These are phyloP conservation scores for Graphium colonna DNA, from an alignment of 2,888 invertebrate species.

Conservation along the genomic window DNA sequence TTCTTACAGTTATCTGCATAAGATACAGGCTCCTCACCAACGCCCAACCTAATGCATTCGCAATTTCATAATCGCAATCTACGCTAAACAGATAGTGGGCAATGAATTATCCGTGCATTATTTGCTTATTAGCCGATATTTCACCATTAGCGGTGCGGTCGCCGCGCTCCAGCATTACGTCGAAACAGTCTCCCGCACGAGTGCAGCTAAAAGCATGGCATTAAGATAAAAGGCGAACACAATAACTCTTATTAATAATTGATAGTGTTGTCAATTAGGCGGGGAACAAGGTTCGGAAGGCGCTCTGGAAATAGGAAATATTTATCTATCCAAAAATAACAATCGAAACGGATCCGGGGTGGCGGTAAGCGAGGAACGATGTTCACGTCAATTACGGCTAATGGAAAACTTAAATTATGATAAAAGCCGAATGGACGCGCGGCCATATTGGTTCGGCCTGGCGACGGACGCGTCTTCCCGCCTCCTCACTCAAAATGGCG, in stretches of 20 bases:
- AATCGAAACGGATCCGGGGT: constrained; percentile 60
- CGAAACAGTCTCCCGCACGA: constrained; percentile 67
- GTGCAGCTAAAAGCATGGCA: constrained; percentile 68
- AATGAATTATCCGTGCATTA: constrained; percentile 63
- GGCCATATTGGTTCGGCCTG: constrained; percentile 39
- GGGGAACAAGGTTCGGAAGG: constrained; percentile 54
- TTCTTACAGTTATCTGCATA: not conserved
- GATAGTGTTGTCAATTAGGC: constrained; percentile 75
- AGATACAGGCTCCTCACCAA: constrained; percentile 30
- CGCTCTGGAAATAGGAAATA: constrained; percentile 70
- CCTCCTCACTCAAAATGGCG: constrained; percentile 10
- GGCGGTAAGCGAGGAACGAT: constrained; percentile 76
- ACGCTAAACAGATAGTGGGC: constrained; percentile 38
- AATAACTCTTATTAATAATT: constrained; percentile 75
- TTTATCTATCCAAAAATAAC: constrained; percentile 74
- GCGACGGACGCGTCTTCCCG: constrained; percentile 27
- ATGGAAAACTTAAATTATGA: constrained; percentile 80
- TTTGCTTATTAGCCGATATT: constrained; percentile 63
- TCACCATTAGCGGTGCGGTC: constrained; percentile 68
- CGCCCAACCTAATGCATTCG: constrained; percentile 48
- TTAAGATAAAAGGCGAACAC: constrained; percentile 74
- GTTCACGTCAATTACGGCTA: constrained; percentile 78
- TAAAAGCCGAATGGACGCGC: constrained; percentile 71
- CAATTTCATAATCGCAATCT: constrained; percentile 35
- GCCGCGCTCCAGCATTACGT: constrained; percentile 61